Base-by-base conservation (phyloP, 92 coral and sea anemone species). In the Plumapathes pennacea region DNA sequence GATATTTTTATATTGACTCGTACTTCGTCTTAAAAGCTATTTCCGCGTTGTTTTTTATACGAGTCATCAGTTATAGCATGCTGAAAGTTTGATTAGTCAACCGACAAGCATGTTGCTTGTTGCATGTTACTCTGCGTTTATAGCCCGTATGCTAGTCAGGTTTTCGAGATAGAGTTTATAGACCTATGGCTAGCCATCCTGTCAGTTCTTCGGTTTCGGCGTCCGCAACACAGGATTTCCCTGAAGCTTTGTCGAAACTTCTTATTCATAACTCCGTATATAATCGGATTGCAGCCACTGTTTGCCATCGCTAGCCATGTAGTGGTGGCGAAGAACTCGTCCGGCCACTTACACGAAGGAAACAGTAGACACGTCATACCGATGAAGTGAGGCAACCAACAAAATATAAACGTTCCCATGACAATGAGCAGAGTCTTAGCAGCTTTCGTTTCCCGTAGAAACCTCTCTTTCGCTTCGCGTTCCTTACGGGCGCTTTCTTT, bases 221-320 rank as follows among this genome's bases (percentile, higher is more conserved):
- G 29, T 24, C 46, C 57, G 34, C 95, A 87, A 52, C 83, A 54
- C n/a, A 87, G 57, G 39, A 87, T 48, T 4, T 84, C 85, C 59
- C 51, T 87, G 66, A 83, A 87, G 50, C 86, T 87, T 33, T 83
- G 78, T 32, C 95, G 72, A 55, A 87, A 87, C 41, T 80, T 69
- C 58, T 85, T 64, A 54, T 87, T 87, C 38, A 87, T 86, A 15
- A 84, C 95, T 2, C 95, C 95, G 30, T 87, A 87, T 34, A 87
- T 76, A 31, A 87, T 77, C 10, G 95, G 95, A 39, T 87, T 87
- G 29, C 95, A 87, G 7, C 90, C 95, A 41, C 95, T 87, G 69
- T 87, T 87, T 71, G 77, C 52, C 95, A 87, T 87, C 7, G 95
- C 95, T 26, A 87, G 72, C 83, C 95, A 87, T 12, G 95, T 87